These are phyloP conservation scores for Zaprionus bogoriensis DNA, from an alignment of 2,888 invertebrate species.

Conservation along the genomic window DNA sequence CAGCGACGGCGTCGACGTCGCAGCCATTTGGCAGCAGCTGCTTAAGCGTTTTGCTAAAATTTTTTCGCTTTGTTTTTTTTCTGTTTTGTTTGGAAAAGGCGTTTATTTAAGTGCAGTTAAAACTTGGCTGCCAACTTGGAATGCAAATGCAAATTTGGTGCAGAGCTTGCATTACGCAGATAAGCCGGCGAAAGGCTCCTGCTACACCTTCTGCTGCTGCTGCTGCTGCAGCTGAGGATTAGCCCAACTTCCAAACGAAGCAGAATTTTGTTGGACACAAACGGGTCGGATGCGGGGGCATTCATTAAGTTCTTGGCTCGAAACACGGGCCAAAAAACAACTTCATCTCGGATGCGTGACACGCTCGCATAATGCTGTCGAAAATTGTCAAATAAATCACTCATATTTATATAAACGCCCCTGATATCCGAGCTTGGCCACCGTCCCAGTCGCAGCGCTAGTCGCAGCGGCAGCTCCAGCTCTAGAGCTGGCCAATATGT, in stretches of 20 bases:
- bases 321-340: conserved; percentile 32
- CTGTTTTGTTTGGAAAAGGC: conserved; percentile 11
- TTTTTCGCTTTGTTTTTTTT: conserved; percentile 1
- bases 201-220: too few species aligned
- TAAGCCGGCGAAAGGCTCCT: conserved; percentile 27
- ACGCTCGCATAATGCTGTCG: conserved; percentile 75
- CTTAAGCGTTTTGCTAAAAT: conserved; percentile 14
- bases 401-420: conserved; percentile 79
- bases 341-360: conserved; percentile 63
- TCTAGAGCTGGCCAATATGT: conserved; percentile 42
- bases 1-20: conserved; percentile 5
- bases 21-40: conserved; percentile 40
- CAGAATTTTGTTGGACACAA: conserved; percentile 5
- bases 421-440: conserved; percentile 65
- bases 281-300: not conserved
- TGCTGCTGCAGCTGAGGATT: conserved; percentile 22
- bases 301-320: conserved; percentile 12
- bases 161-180: conserved; percentile 21
- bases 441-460: too few species aligned
- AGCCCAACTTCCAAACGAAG: conserved; percentile 8
- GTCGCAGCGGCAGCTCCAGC: conserved; percentile 8
- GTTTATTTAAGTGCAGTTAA: conserved; percentile 62
- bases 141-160: conserved; percentile 50
- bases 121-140: conserved; percentile 51
- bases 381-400: conserved; percentile 81